phyloP scores from a whole-genome alignment of 2,888 invertebrate genomes.

The Pterostichus niger region DNA sequence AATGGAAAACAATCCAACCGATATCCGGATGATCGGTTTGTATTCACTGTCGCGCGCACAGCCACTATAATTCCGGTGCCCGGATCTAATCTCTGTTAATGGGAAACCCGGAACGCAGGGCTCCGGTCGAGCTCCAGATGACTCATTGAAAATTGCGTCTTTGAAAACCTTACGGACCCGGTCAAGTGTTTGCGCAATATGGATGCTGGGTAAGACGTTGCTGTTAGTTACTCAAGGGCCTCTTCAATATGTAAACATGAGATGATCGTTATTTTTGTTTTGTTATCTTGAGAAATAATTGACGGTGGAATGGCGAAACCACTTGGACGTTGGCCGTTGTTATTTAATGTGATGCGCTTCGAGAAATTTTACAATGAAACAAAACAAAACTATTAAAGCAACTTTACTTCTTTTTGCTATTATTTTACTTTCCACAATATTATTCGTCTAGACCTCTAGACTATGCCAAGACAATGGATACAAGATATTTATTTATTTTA shows the following conservation, averaged over 20 bases:
- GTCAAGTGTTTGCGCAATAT: constrained; percentile 44
- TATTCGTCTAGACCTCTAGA: too few relatives aligned
- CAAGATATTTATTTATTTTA: too few relatives aligned
- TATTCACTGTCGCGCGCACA: constrained; percentile 56
- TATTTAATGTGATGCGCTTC: neutral
- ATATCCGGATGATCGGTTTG: constrained; percentile 58
- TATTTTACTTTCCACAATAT: neutral
- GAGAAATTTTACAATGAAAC: neutral
- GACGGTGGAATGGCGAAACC: neutral
- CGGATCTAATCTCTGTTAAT: constrained; percentile 59
- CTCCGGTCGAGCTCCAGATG: constrained; percentile 39
- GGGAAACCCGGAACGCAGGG: constrained; percentile 36
- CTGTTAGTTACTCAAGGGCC: neutral
- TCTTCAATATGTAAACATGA: constrained; percentile 54
- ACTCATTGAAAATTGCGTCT: constrained; percentile 55
- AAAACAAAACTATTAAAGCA: constrained; percentile 11
- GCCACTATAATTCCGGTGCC: constrained; percentile 49
- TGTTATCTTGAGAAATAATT: constrained; percentile 24
- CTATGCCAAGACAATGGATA: too few relatives aligned
- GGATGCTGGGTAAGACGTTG: constrained; percentile 4
- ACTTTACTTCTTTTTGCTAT: neutral
- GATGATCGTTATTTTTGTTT: constrained; percentile 56
- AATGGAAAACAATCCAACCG: constrained; percentile 56
- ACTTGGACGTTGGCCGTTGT: neutral
- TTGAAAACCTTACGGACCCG: constrained; percentile 20